Evolutionary conservation across 2,113 vertebrate species (phyloP).

Genomic region (Stegostoma tigrinum): DNA sequence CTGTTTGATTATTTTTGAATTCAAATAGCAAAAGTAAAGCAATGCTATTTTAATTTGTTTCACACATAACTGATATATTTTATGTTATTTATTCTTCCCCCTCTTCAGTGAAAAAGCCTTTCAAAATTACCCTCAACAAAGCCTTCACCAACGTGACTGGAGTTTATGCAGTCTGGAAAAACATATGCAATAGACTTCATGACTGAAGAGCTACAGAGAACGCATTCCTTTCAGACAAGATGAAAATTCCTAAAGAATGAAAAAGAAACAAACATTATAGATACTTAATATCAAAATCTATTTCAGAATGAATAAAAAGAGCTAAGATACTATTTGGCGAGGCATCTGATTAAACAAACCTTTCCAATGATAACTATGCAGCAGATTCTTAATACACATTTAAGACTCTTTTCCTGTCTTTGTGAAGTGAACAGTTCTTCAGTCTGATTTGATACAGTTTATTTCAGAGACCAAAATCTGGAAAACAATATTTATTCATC

Average conservation of each 20-base stretch:
- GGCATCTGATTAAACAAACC: background rate
- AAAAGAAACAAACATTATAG: background rate
- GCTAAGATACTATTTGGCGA: background rate
- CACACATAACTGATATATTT: background rate
- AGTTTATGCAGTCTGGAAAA: background rate
- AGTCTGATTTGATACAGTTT: background rate
- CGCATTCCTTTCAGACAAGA: background rate
- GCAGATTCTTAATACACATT: background rate
- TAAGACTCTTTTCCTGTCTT: background rate
- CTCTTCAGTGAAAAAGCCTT: background rate
- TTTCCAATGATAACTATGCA: background rate
- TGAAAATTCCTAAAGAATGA: background rate
- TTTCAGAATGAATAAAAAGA: background rate
- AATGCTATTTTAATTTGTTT: background rate
- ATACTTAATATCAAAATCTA: background rate
- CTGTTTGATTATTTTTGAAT: background rate
- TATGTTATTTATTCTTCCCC: background rate
- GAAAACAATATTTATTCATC: background rate
- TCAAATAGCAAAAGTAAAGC: background rate
- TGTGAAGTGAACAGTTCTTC: background rate
- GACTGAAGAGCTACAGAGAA: background rate
- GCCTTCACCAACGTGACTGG: background rate
- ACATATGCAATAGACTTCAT: background rate
- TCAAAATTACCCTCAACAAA: background rate
- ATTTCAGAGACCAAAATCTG: background rate